Evolutionary conservation across 2,113 vertebrate species (phyloP).

Genomic region (Mirounga angustirostris): DNA sequence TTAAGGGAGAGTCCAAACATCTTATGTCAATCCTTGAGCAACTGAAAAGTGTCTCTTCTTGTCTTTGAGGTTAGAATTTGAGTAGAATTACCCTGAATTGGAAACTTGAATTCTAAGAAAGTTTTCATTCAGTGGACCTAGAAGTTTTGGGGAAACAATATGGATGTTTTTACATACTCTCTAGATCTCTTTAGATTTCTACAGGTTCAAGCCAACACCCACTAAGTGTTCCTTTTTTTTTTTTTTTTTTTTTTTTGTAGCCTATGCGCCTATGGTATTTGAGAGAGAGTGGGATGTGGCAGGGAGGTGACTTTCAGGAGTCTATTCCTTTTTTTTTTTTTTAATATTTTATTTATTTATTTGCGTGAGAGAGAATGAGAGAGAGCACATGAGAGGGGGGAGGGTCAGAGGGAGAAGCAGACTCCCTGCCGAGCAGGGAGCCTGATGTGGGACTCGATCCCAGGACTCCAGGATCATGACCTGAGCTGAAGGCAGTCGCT

Average conservation of each 20-base stretch:
- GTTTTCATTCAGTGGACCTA: slow-evolving; percentile 1
- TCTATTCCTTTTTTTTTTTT: background rate
- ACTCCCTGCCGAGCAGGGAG: too few relatives aligned
- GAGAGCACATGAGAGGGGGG: too few relatives aligned
- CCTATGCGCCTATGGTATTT: background rate
- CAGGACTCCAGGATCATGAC: too few relatives aligned
- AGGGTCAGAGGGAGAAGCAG: too few relatives aligned
- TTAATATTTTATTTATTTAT: too few relatives aligned
- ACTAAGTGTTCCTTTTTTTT: background rate
- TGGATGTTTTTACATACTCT: background rate
- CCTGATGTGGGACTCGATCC: too few relatives aligned
- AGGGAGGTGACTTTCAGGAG: background rate
- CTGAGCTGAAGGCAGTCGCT: too few relatives aligned
- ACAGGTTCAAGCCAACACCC: background rate
- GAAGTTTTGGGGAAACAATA: background rate
- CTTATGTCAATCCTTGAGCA: background rate
- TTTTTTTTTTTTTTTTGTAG: slow-evolving; percentile 2
- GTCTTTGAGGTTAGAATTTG: slow-evolving; percentile 26
- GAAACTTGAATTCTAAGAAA: slow-evolving; percentile 7
- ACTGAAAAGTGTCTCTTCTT: slow-evolving; percentile 29
- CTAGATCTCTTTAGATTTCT: background rate
- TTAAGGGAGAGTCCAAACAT: slow-evolving; percentile 59
- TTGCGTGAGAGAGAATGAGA: too few relatives aligned
- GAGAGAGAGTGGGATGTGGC: background rate
- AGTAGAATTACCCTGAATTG: background rate